Percentiles rank a stretch among this genome's conserved stretches.
These are phyloP conservation scores for Lota lota DNA, from an alignment of 2,113 vertebrate genomes.

Conservation along the genomic window DNA sequence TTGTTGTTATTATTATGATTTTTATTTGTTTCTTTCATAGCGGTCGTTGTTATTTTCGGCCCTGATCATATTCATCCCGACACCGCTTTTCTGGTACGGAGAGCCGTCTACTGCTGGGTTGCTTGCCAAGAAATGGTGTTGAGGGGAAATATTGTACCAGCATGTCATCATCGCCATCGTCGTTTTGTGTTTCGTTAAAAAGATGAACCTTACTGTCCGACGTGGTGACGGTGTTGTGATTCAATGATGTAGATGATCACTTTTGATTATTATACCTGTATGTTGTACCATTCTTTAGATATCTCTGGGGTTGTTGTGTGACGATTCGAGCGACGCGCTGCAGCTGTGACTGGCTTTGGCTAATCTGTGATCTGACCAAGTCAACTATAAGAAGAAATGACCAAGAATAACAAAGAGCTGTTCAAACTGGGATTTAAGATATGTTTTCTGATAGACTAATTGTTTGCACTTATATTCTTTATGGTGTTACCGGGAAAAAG, in stretches of 20 bases:
- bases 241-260: slow-evolving; percentile 6
- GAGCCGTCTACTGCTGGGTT: slow-evolving; percentile 32
- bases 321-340: background rate
- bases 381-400: slow-evolving; percentile 24
- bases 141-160: background rate
- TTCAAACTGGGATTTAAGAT: slow-evolving; percentile 26
- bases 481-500: slow-evolving; percentile 36
- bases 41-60: slow-evolving; percentile 29
- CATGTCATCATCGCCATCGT: no score
- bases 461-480: slow-evolving; percentile 60
- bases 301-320: slow-evolving; percentile 10
- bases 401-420: slow-evolving; percentile 19
- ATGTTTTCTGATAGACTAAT: slow-evolving; percentile 24
- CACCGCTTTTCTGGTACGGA: slow-evolving; percentile 39
- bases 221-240: slow-evolving; percentile 18
- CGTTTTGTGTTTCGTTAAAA: no score
- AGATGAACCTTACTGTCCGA: slow-evolving; percentile 1
- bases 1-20: slow-evolving; percentile 45
- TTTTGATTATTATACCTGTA: slow-evolving; percentile 1
- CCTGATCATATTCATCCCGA: slow-evolving; percentile 9
- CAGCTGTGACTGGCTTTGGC: slow-evolving; percentile 29
- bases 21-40: slow-evolving; percentile 50
- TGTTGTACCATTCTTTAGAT: slow-evolving; percentile 29
- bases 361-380: slow-evolving; percentile 31
- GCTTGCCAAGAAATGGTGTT: slow-evolving; percentile 42